Evolutionary conservation across 2,797 vertebrate genomes (phyloP), one percentile per base, ranked within the genome.

Genomic region (Scolopax bukidnonensis): DNA sequence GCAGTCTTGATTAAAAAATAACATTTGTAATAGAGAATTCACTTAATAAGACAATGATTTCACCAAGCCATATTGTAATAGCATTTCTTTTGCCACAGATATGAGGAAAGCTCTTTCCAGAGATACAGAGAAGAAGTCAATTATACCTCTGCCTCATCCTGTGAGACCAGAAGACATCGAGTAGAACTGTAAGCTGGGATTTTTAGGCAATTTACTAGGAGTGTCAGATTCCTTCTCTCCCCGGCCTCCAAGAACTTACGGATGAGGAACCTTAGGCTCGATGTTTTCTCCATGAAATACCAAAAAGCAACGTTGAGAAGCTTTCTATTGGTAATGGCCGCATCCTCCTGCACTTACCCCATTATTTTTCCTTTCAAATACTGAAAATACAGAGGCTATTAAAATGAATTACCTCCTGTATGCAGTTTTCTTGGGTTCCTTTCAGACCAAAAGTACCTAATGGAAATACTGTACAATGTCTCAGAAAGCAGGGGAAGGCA

Each of bases 51-150:
- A 36, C 36, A 36, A 36, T 36, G 36, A 36, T 36, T 36, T 36
- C 36, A 36, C 36, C 36, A 36, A 36, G 36, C 36, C 36, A 36
- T 36, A 36, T 36, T 36, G 36, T 20, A 71, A 63, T 80, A 80
- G 57, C 8, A 5, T 88, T 59, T n/a, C 5, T 94, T 87, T 90
- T 78, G 59, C 59, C 91, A 73, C 98, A 99, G 99, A 99, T 94
- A 99, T 99, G 99, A 99, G 99, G 96, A 99, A 99, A 96, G 99
- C 99, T 56, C 98, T 99, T 96, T 99, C 99, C 87, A 98, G 99
- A 96, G 99, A 99, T 97, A 98, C 98, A 0, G 99, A 99, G 96
- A 99, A 99, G 98, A 99, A 99, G 97, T 99, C 99, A 5, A 99
- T 99, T 96, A 97, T 99, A 96, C 99, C 99, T 3, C 97, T 99